Conservation (phyloP, 2,888 invertebrate genomes). For the Oegoconia quadripuncta region DNA sequence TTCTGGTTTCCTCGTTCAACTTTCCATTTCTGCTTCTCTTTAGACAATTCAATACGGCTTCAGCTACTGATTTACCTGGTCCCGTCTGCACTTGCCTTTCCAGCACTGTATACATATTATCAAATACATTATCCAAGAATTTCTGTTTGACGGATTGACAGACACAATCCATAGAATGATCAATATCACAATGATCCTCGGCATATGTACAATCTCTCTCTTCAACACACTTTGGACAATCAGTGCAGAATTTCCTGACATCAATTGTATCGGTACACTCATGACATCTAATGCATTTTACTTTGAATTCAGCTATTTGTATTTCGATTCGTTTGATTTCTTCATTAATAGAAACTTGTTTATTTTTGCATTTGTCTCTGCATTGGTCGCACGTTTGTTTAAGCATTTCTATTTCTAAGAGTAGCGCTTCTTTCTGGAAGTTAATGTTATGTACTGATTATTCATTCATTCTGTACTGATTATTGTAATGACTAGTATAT, state of each 20-base stretch:
- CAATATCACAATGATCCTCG: slow-evolving; percentile 39
- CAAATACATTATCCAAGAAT: slow-evolving; percentile 65
- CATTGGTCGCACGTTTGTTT: slow-evolving; percentile 43
- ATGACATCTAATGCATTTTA: slow-evolving; percentile 49
- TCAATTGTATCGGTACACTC: slow-evolving; percentile 50
- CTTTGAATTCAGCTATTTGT: slow-evolving; percentile 38
- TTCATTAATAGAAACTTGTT: slow-evolving; percentile 34
- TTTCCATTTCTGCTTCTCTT: slow-evolving; percentile 61
- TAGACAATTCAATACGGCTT: slow-evolving; percentile 45
- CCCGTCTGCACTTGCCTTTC: slow-evolving; percentile 44
- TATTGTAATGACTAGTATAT: no score
- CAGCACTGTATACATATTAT: slow-evolving; percentile 64
- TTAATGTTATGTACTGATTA: not conserved
- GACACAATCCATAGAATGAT: slow-evolving; percentile 49
- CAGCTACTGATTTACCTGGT: slow-evolving; percentile 53
- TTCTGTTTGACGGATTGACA: slow-evolving; percentile 55
- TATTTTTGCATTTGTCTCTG: slow-evolving; percentile 49
- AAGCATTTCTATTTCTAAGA: slow-evolving; percentile 48
- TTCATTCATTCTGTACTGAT: no score
- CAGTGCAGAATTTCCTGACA: slow-evolving; percentile 47
- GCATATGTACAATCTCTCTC: slow-evolving; percentile 43
- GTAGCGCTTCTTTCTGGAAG: slow-evolving; percentile 50
- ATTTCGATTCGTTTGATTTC: slow-evolving; percentile 43
- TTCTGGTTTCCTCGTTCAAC: slow-evolving; percentile 45
- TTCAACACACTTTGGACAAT: slow-evolving; percentile 55